Conservation (phyloP, 53 echinoderm and acorn worm species). For the Luidia sarsii region DNA sequence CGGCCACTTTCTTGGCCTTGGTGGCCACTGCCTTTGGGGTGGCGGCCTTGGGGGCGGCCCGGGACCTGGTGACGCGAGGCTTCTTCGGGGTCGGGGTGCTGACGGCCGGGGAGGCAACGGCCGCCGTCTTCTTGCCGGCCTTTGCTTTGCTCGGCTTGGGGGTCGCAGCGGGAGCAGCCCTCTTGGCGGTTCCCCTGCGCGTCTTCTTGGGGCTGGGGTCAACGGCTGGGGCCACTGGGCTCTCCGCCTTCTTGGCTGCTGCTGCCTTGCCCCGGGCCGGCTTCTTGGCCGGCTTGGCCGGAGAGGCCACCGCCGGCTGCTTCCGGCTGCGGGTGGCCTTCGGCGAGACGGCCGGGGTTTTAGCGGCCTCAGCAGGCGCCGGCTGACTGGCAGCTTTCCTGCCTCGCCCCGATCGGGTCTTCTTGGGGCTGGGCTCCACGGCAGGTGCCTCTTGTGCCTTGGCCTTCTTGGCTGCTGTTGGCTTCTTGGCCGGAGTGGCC, state of each 20-base stretch:
- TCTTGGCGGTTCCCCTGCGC: conserved; percentile 48
- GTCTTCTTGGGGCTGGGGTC: conserved; percentile 57
- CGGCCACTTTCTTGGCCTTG: conserved; percentile 38
- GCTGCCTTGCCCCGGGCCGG: conserved; percentile 35
- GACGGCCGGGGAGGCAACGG: neutral
- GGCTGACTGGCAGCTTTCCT: conserved; percentile 18
- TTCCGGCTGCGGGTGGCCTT: conserved; percentile 28
- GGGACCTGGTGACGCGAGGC: neutral
- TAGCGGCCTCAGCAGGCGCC: conserved; percentile 21
- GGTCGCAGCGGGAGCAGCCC: conserved; percentile 26
- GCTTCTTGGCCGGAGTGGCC: conserved; percentile 51
- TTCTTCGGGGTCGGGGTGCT: conserved; percentile 20
- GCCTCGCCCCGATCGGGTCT: conserved; percentile 34
- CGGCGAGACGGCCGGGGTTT: conserved; percentile 44
- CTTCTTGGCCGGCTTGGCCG: conserved; percentile 11
- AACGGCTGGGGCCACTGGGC: neutral
- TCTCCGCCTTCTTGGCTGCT: conserved; percentile 35
- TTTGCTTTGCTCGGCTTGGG: conserved; percentile 26
- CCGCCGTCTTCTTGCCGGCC: neutral
- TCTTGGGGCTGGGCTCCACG: conserved; percentile 40
- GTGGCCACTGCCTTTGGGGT: conserved; percentile 10
- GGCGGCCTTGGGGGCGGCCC: conserved; percentile 2
- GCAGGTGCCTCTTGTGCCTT: conserved; percentile 5
- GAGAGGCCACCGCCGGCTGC: conserved; percentile 36
- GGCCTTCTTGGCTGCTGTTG: conserved; percentile 13